A percentile compares a stretch with the other conserved stretches of the same genome.
phyloP scores from a whole-genome alignment of 1,140 invertebrate species.

The Rhizoglyphus robini region DNA sequence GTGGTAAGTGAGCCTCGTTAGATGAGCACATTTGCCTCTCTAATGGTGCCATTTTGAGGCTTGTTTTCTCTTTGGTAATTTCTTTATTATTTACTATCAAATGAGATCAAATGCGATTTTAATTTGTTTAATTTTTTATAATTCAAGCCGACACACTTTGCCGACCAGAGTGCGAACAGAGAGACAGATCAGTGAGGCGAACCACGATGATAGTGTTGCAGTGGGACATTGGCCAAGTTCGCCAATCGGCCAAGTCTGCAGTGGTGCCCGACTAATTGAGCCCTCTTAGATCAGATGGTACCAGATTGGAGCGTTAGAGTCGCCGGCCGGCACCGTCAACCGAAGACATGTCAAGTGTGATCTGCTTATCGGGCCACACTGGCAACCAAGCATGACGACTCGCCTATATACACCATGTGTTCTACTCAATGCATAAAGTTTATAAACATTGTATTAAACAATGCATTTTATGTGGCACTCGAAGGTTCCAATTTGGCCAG shows the following conservation, averaged over 20 bases:
- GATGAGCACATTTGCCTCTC: not conserved
- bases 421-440: no score
- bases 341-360: not conserved
- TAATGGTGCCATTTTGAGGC: not conserved
- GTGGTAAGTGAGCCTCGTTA: not conserved
- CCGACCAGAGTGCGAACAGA: not conserved
- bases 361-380: not conserved
- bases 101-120: conserved; percentile 5
- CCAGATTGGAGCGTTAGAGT: not conserved
- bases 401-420: no score
- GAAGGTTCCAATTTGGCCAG: not conserved
- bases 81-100: not conserved
- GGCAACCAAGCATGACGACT: not conserved
- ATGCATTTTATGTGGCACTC: no score
- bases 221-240: not conserved
- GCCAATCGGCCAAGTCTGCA: not conserved
- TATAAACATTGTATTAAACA: no score
- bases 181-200: not conserved
- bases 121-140: conserved; percentile 8
- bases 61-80: not conserved
- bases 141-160: not conserved
- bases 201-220: not conserved
- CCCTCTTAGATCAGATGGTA: not conserved
- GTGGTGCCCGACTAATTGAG: not conserved
- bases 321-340: not conserved